Evolutionary conservation across 1,140 invertebrate genomes (phyloP), one percentile per base, ranked within the genome.

Genomic region (Drosophila kurseongensis): DNA sequence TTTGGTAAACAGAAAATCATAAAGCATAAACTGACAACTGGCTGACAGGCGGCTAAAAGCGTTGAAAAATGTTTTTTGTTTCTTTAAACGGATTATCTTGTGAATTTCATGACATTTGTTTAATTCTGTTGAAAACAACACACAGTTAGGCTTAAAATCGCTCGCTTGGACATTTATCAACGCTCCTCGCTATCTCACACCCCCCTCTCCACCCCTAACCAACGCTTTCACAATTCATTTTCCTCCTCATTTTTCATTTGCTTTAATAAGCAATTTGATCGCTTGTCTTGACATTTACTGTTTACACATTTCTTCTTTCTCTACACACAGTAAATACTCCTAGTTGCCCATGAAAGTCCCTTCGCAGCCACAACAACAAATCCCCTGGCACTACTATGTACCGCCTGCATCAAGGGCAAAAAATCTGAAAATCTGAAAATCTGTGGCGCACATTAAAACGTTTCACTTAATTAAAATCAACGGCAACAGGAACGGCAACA

Each of bases 401-500:
- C 10, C 51, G 40, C 47, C 40, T 45, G 78, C 72, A 75, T 52
- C 66, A 71, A 71, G 68, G 68, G 68, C 66, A 48, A 36, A 57
- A 71, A 71, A 56, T 69, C 60, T 68, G 60, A 65, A 65, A 32
- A 32, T 32, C 29, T 32, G 7, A 47, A 74, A 82, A 82, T 82
- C 80, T 83, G 80, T 82, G 69, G 80, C 71, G 80, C 60, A 84
- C 76, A 83, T 83, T 84, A 83, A 76, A 83, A 84, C 76, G 76
- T 79, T 83, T 84, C 72, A 83, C 80, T 83, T 84, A 83, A 83
- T 83, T 84, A 83, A 83, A 83, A 83, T 83, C 81, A 85, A 84
- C 63, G 63, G 58, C 79, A 65, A 56, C 51, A 48, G 47, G 13
- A 48, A 48, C 12, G 40, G 51, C 67, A 40, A 65, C 67, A 57